Evolutionary conservation across 2,113 vertebrate genomes (phyloP).

Genomic region (Phyllostomus discolor): DNA sequence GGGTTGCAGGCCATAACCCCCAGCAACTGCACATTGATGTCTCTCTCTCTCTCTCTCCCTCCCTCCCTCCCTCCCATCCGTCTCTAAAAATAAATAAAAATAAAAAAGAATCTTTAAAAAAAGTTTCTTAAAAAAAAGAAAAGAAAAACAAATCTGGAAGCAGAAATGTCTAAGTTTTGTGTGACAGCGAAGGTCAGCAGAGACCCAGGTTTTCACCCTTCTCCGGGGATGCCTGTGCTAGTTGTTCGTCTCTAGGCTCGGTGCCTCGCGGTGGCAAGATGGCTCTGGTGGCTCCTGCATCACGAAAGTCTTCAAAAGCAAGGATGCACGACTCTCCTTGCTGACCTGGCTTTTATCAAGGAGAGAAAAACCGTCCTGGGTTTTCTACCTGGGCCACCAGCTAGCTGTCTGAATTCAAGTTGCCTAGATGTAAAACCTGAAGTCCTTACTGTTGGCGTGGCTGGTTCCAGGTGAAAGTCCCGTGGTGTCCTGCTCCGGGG

Average conservation of each 20-base stretch:
- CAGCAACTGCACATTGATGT: too few relatives aligned
- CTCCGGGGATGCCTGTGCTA: not conserved
- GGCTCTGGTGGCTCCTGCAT: not conserved
- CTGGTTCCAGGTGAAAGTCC: not conserved
- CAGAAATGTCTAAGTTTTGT: not conserved
- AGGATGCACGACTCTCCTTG: not conserved
- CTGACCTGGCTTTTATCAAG: not conserved
- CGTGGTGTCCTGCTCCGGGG: not conserved
- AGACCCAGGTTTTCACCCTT: not conserved
- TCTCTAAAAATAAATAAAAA: too few relatives aligned
- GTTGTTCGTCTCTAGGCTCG: not conserved
- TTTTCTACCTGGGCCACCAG: not conserved
- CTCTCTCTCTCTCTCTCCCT: too few relatives aligned
- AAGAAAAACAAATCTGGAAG: not conserved
- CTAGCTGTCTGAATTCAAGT: constrained; percentile 31
- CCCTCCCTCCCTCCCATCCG: too few relatives aligned
- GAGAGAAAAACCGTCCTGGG: not conserved
- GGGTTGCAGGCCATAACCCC: too few relatives aligned
- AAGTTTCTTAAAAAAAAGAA: too few relatives aligned
- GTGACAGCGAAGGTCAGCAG: not conserved
- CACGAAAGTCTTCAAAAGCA: not conserved
- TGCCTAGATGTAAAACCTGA: not conserved
- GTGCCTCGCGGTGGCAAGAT: not conserved
- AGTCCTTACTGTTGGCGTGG: not conserved
- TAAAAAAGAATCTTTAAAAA: too few relatives aligned